Base-by-base conservation (phyloP, 2,888 invertebrate species). In the Orthosia cruda region DNA sequence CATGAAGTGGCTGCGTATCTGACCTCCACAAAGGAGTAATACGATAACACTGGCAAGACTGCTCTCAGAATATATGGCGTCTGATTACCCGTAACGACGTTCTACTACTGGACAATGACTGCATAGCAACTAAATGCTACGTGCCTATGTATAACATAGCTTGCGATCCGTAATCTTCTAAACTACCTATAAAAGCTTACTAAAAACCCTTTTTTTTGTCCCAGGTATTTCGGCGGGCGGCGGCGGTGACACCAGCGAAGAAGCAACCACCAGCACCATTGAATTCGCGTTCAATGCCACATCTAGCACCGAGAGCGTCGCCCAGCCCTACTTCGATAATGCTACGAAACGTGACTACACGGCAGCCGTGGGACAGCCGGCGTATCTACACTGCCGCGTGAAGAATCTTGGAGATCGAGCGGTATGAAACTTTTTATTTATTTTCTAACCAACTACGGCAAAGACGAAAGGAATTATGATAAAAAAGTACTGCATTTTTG, bases 241-340 rank as follows among this genome's bases (percentile, higher is more conserved):
- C 74, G 92, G 92, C 83, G 93, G 88, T 62, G 91, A 92, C 57
- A 88, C 86, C 71, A 88, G 83, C 66, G 91, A 91, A 26, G 91
- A 89, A 71, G 74, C 81, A 54, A 89, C 88, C 32, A 90, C 91
- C 13, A 81, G 83, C 50, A 91, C 90, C 47, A 64, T 90, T 66
- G 91, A 91, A 57, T 87, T 89, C 66, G 84, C 88, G 50, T 73
- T 86, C 71, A 93, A 93, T 86, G 84, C 89, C 73, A 93, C 93
- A n/a, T 82, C 87, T 23, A 87, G 90, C 49, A 91, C 94, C 75
- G 98, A 98, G 90, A 97, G 98, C 77, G 98, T 98, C 94, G 98
- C 98, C 74, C 98, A 98, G 93, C 98, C 98, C 49, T 98, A 98
- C 95, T 98, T 98, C 94, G 98, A 98, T 95, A 98, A 98, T 93